These are phyloP conservation scores for Meriones psammophilus DNA, from an alignment of 2,797 vertebrate genomes.

Conservation along the genomic window DNA sequence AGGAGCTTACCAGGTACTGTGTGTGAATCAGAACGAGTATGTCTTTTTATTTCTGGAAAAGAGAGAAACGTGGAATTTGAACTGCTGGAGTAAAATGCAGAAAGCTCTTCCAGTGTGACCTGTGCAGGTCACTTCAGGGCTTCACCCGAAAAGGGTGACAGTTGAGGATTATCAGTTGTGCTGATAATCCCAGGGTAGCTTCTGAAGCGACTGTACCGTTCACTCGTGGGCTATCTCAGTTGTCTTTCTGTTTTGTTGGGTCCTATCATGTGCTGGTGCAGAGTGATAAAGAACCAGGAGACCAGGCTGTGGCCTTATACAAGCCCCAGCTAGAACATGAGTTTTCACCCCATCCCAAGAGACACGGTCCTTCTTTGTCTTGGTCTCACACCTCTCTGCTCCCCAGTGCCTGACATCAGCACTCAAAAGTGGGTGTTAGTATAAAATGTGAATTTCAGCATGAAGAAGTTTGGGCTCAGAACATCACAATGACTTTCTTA, in stretches of 20 bases:
- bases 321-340: background rate
- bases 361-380: background rate
- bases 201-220: background rate
- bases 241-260: background rate
- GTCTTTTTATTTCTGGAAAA: background rate
- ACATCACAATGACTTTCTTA: background rate
- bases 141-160: no score
- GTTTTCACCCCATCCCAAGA: background rate
- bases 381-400: background rate
- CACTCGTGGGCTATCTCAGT: background rate
- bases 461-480: background rate
- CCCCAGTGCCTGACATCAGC: background rate
- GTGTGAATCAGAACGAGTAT: background rate
- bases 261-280: background rate
- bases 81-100: background rate
- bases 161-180: background rate
- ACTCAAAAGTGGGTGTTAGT: background rate
- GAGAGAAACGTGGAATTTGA: background rate
- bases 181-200: background rate
- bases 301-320: background rate
- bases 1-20: background rate
- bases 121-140: background rate
- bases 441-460: background rate
- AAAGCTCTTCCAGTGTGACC: background rate
- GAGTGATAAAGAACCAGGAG: background rate